Percentiles rank a stretch among this genome's conserved stretches.
phyloP scores from a whole-genome alignment of 1,140 invertebrate species.

The Panulirus ornatus region DNA sequence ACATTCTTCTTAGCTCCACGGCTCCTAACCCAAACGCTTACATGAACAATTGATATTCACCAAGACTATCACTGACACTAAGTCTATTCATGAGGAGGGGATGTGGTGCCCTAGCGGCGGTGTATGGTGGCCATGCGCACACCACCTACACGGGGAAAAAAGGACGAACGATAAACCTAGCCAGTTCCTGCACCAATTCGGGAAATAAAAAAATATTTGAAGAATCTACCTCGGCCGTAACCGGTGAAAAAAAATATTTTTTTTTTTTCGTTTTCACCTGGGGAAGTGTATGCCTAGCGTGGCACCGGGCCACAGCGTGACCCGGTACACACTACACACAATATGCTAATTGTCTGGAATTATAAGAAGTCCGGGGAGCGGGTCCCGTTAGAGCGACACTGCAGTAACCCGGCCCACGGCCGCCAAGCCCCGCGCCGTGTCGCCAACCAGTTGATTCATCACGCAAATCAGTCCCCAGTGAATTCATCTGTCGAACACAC shows the following conservation, averaged over 20 bases:
- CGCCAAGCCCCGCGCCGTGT: slow-evolving; percentile 41
- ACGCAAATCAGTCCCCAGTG: slow-evolving; percentile 14
- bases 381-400: slow-evolving; percentile 69
- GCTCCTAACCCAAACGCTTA: slow-evolving; percentile 73
- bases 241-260: slow-evolving; percentile 46
- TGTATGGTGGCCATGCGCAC: slow-evolving; percentile 39
- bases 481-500: no score
- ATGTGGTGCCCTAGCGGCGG: neutral
- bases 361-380: slow-evolving; percentile 5
- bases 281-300: slow-evolving; percentile 43
- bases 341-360: slow-evolving; percentile 34
- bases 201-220: slow-evolving; percentile 73
- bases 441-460: slow-evolving; percentile 71
- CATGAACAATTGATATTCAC: slow-evolving; percentile 73
- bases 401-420: slow-evolving; percentile 42
- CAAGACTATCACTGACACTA: slow-evolving; percentile 60
- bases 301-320: slow-evolving; percentile 44
- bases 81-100: slow-evolving; percentile 47
- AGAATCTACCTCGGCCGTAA: slow-evolving; percentile 68
- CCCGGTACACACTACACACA: slow-evolving; percentile 25
- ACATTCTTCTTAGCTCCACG: slow-evolving; percentile 73
- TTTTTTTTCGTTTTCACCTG: slow-evolving; percentile 44
- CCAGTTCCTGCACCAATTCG: slow-evolving; percentile 71
- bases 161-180: slow-evolving; percentile 61
- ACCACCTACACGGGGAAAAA: slow-evolving; percentile 44